Percentiles rank a stretch among this genome's conserved stretches.
phyloP scores from a whole-genome alignment of 2,113 vertebrate species.

The Geococcyx californianus region DNA sequence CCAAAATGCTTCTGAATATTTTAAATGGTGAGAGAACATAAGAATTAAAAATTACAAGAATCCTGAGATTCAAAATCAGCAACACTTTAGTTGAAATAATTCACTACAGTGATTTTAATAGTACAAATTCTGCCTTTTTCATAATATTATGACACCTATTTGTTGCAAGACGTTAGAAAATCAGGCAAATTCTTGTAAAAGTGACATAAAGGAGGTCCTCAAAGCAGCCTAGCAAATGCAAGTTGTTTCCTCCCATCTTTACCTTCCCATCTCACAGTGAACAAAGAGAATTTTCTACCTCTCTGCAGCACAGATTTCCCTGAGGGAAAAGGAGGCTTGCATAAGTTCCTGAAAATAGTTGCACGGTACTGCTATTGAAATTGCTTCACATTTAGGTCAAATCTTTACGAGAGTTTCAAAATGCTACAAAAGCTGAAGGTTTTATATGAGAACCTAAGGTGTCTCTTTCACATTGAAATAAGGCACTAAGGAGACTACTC shows the following conservation, averaged over 20 bases:
- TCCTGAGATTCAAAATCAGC: neutral
- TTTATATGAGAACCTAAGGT: neutral
- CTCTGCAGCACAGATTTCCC: neutral
- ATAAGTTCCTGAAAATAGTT: constrained; percentile 17
- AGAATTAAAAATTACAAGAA: neutral
- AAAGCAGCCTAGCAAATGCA: neutral
- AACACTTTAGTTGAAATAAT: neutral
- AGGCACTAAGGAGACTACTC: neutral
- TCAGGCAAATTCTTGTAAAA: neutral
- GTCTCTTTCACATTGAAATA: neutral
- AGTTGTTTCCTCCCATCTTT: neutral
- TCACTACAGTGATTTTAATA: neutral
- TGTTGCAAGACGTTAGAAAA: neutral
- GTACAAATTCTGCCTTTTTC: neutral
- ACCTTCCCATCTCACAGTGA: neutral
- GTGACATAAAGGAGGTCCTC: neutral
- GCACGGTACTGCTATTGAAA: neutral
- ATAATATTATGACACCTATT: neutral
- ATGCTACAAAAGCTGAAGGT: neutral
- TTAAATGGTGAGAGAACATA: neutral
- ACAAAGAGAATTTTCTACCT: constrained; percentile 30
- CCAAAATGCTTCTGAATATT: neutral
- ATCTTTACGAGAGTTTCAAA: neutral
- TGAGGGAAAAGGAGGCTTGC: neutral
- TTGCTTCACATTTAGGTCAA: constrained; percentile 27